A percentile compares a stretch with the other conserved stretches of the same genome.
Conservation (phyloP, 2,888 invertebrate species). For the Leptopterna dolabrata region DNA sequence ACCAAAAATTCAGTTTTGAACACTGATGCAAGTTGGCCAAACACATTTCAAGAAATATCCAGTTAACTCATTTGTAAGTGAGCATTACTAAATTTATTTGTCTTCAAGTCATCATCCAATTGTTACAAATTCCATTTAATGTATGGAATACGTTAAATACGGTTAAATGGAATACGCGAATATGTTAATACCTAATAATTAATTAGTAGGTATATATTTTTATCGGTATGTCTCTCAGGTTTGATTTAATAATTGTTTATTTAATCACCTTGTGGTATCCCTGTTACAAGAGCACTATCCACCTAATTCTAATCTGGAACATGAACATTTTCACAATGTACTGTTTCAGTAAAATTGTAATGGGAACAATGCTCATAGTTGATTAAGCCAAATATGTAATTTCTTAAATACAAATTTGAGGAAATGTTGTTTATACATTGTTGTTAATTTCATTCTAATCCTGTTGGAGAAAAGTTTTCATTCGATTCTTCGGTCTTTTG, state of each 20-base stretch:
- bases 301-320: constrained; percentile 46
- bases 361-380: constrained; percentile 54
- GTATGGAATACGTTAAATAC: no score
- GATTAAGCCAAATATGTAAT: constrained; percentile 47
- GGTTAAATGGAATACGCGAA: no score
- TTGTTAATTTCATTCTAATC: not conserved
- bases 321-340: constrained; percentile 44
- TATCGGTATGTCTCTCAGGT: no score
- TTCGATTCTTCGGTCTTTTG: no score
- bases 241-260: no score
- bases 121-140: not conserved
- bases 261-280: not conserved
- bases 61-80: no score
- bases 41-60: no score
- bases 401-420: constrained; percentile 38
- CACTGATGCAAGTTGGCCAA: no score
- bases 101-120: not conserved
- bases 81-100: not conserved
- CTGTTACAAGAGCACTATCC: not conserved
- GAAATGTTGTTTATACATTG: constrained; percentile 6
- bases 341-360: constrained; percentile 41
- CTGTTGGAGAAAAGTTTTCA: not conserved
- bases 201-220: no score
- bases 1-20: no score
- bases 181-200: no score